A percentile compares a stretch with the other conserved stretches of the same genome.
Evolutionary conservation across 2,797 vertebrate species (phyloP).

Genomic region (Neosalanx taihuensis): DNA sequence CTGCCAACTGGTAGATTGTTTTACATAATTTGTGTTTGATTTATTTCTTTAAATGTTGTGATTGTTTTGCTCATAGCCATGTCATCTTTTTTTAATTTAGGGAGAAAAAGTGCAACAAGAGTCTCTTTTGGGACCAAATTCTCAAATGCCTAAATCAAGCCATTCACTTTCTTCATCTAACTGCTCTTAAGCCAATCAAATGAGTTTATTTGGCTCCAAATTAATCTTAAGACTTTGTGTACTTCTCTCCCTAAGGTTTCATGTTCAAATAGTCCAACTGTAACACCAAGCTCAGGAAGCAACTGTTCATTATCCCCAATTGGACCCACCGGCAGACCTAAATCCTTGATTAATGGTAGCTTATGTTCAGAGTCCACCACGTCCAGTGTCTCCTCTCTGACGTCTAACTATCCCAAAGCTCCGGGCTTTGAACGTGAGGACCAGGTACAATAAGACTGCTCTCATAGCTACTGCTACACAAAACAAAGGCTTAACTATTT

Average conservation of each 20-base stretch:
- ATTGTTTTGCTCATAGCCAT: not conserved
- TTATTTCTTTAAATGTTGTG: not conserved
- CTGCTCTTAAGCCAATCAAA: not conserved
- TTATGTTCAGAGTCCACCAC: constrained; percentile 81
- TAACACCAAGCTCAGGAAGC: constrained; percentile 83
- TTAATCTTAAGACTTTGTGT: constrained; percentile 65
- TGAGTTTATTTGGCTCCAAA: constrained; percentile 32
- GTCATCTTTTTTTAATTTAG: not conserved
- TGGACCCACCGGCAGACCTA: constrained; percentile 80
- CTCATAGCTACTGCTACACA: constrained; percentile 40
- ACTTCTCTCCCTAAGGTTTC: constrained; percentile 80
- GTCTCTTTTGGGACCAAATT: not conserved
- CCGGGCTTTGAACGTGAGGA: constrained; percentile 88
- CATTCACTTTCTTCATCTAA: not conserved
- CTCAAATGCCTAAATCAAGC: not conserved
- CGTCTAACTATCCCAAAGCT: constrained; percentile 83
- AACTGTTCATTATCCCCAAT: constrained; percentile 83
- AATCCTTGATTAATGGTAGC: constrained; percentile 80
- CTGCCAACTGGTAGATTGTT: not conserved
- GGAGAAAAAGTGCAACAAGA: not conserved
- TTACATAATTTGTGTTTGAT: not conserved
- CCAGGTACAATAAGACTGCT: constrained; percentile 77
- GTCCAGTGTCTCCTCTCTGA: constrained; percentile 80
- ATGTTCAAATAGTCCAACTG: constrained; percentile 82
- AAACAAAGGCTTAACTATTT: constrained; percentile 26